Conservation (phyloP, 2,113 vertebrate genomes). For the Tretioscincus oriximinensis region DNA sequence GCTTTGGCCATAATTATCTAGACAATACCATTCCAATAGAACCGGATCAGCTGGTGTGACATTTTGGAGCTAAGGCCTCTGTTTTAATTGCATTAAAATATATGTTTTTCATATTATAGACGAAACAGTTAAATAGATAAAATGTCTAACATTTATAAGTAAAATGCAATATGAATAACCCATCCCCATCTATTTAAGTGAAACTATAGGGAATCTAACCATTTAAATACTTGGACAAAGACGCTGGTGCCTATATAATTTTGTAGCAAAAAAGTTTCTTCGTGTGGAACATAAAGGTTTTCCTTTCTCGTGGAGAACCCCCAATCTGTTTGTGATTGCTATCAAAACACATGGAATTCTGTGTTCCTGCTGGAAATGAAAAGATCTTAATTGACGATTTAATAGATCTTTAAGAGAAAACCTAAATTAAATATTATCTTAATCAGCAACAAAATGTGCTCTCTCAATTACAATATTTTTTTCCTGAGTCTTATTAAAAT, state of each 20-base stretch:
- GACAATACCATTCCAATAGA: too few relatives aligned
- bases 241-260: background rate
- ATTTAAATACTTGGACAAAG: too few relatives aligned
- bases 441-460: constrained; percentile 68
- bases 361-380: constrained; percentile 22
- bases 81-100: too few relatives aligned
- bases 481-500: constrained; percentile 59
- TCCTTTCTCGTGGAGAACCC: constrained; percentile 3
- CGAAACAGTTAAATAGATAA: too few relatives aligned
- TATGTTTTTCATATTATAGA: too few relatives aligned
- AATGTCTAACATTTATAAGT: too few relatives aligned
- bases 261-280: background rate
- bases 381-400: constrained; percentile 54
- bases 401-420: constrained; percentile 56
- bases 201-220: too few relatives aligned
- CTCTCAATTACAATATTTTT: constrained; percentile 62
- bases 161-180: too few relatives aligned
- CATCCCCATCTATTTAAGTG: too few relatives aligned
- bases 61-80: too few relatives aligned
- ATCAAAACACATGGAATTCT: constrained; percentile 24
- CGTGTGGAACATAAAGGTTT: background rate
- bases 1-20: too few relatives aligned
- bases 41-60: too few relatives aligned
- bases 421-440: constrained; percentile 68
- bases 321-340: background rate